Conservation (phyloP, 2,888 invertebrate species). For the Apotomis turbidana region DNA sequence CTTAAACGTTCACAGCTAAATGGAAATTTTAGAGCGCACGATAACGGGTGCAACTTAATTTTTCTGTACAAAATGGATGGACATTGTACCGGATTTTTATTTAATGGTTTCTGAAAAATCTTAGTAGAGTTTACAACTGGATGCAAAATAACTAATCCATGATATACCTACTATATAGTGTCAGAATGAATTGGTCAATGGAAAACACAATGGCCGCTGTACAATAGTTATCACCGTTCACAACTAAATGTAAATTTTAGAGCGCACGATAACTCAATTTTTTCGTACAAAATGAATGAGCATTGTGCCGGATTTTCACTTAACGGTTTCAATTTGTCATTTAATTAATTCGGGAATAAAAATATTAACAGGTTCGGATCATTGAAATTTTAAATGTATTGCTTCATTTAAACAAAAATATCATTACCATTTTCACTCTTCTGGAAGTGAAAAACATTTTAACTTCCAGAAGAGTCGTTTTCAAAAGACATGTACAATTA, state of each 20-base stretch:
- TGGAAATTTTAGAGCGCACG: slow-evolving; percentile 77
- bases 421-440: too few species aligned
- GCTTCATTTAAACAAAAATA: too few species aligned
- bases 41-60: slow-evolving; percentile 60
- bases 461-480: too few species aligned
- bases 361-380: too few species aligned
- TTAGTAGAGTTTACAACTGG: background rate
- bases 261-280: slow-evolving; percentile 66
- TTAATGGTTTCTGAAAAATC: slow-evolving; percentile 16
- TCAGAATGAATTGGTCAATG: slow-evolving; percentile 73
- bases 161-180: slow-evolving; percentile 60
- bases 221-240: slow-evolving; percentile 67
- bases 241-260: slow-evolving; percentile 78
- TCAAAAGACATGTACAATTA: too few species aligned
- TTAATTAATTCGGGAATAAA: slow-evolving; percentile 58
- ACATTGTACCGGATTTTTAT: slow-evolving; percentile 26
- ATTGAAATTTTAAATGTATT: too few species aligned
- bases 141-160: slow-evolving; percentile 56
- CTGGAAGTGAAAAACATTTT: too few species aligned
- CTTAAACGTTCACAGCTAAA: slow-evolving; percentile 75
- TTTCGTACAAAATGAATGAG: slow-evolving; percentile 48
- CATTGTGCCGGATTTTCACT: slow-evolving; percentile 28
- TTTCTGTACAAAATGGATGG: slow-evolving; percentile 50
- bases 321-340: slow-evolving; percentile 44
- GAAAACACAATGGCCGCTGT: slow-evolving; percentile 71